Evolutionary conservation across 2,888 invertebrate species (phyloP).

Genomic region (Pristionchus entomophagus): DNA sequence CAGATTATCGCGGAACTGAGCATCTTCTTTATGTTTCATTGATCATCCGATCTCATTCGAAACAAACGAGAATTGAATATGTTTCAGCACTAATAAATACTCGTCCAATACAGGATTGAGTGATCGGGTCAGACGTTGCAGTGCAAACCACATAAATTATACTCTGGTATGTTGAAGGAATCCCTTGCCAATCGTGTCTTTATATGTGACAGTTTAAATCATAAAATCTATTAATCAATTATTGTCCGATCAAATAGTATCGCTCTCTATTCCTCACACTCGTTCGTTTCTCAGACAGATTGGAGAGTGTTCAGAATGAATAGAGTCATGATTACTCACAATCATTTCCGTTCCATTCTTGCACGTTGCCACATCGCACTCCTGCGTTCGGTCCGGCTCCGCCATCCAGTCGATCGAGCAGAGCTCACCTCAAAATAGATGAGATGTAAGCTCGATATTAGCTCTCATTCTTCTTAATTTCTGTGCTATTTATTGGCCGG

Average conservation of each 20-base stretch:
- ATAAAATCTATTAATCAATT: neutral
- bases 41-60: too few species aligned
- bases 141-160: too few species aligned
- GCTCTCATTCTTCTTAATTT: too few species aligned
- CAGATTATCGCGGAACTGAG: constrained; percentile 17
- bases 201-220: too few species aligned
- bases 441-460: too few species aligned
- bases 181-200: too few species aligned
- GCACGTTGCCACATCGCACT: constrained; percentile 22
- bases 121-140: too few species aligned
- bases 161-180: too few species aligned
- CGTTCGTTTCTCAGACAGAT: neutral
- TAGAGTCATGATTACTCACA: neutral
- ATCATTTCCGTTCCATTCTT: constrained; percentile 12
- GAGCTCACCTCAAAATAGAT: neutral
- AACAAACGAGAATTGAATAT: too few species aligned
- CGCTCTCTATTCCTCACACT: neutral
- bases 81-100: too few species aligned
- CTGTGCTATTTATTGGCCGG: too few species aligned
- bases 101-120: too few species aligned
- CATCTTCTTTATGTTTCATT: neutral
- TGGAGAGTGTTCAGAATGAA: neutral
- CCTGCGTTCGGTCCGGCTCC: neutral
- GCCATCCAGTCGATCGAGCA: constrained; percentile 15
- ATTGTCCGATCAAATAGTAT: neutral